These are phyloP conservation scores for Andricus grossulariae DNA, from an alignment of 1,140 invertebrate species.

Conservation along the genomic window DNA sequence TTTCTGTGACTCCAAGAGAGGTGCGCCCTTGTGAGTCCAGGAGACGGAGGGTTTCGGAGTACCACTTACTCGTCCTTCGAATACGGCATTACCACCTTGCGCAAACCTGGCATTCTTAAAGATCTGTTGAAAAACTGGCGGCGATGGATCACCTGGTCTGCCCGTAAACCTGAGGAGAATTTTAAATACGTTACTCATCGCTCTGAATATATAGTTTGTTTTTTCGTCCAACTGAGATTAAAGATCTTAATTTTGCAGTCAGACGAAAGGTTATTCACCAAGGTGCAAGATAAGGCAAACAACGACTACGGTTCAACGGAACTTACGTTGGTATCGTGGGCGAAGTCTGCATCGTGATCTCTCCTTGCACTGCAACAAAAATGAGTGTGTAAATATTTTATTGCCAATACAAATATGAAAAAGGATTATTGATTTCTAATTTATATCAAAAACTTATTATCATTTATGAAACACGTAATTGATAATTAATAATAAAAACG, in stretches of 20 bases:
- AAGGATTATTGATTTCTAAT: no score
- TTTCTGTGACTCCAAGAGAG: constrained; percentile 87
- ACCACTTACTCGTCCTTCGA: constrained; percentile 93
- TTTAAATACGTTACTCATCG: background rate
- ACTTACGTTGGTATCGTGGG: constrained; percentile 73
- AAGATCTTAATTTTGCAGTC: background rate
- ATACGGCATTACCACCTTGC: constrained; percentile 93
- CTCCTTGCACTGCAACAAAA: constrained; percentile 71
- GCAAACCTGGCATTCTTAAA: constrained; percentile 95
- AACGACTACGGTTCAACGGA: constrained; percentile 42
- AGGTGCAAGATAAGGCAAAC: constrained; percentile 41
- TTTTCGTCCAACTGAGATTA: no score
- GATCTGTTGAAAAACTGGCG: constrained; percentile 94
- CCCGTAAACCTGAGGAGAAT: constrained; percentile 63
- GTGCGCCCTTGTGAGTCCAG: constrained; percentile 94
- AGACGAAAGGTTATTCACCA: constrained; percentile 40
- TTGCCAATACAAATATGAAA: background rate
- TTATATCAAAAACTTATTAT: no score
- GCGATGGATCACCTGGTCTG: constrained; percentile 83
- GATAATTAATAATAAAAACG: no score
- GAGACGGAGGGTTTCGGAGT: constrained; percentile 95
- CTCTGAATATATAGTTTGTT: no score
- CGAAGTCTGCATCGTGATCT: constrained; percentile 71
- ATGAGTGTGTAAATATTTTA: constrained; percentile 28
- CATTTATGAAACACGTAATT: no score